Evolutionary conservation across 2,888 invertebrate species (phyloP).

Genomic region (Drosophila ezoana): DNA sequence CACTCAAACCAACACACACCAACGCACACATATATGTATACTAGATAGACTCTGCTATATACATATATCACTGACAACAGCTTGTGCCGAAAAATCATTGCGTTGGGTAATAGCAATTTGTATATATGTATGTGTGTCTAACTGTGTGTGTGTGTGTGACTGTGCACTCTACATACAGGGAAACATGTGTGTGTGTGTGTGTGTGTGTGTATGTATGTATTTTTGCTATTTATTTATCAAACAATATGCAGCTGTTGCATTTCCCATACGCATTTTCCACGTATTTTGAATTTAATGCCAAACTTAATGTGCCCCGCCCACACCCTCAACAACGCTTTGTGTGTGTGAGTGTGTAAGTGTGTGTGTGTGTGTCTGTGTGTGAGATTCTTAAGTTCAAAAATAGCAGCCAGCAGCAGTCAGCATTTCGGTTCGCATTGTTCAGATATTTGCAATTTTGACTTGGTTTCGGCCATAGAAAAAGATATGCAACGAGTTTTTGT

Average conservation of each 20-base stretch:
- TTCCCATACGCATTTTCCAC: conserved; percentile 71
- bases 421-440: conserved; percentile 50
- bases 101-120: conserved; percentile 45
- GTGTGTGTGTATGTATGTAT: conserved; percentile 22
- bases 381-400: conserved; percentile 50
- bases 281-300: conserved; percentile 62
- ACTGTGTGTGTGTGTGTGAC: conserved; percentile 8
- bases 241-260: conserved; percentile 72
- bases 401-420: conserved; percentile 32
- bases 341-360: neutral
- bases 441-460: conserved; percentile 41
- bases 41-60: conserved; percentile 22
- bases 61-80: conserved; percentile 60
- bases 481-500: conserved; percentile 43
- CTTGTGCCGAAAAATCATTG: conserved; percentile 64
- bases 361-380: conserved; percentile 3
- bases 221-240: conserved; percentile 70
- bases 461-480: conserved; percentile 10
- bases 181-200: conserved; percentile 1
- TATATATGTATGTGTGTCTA: conserved; percentile 1
- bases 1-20: neutral
- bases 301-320: conserved; percentile 49
- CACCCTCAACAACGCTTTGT: neutral
- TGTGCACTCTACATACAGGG: neutral
- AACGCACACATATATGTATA: neutral